Conservation (phyloP, 2,888 invertebrate genomes). For the Microplitis manilae region DNA sequence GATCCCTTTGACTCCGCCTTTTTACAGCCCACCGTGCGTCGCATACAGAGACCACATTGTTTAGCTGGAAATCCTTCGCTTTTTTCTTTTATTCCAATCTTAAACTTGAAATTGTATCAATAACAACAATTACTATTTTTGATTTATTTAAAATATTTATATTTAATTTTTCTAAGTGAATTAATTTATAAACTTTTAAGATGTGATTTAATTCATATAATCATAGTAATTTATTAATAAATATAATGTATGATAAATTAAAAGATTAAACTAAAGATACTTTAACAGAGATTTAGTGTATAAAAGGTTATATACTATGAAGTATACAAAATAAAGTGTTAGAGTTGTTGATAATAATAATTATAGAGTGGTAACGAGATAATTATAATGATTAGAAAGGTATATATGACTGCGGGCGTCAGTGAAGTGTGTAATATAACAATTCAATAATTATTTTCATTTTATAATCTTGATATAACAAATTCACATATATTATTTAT, state of each 20-base stretch:
- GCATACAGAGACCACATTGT: conserved; percentile 57
- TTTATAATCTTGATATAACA: neutral
- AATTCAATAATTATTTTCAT: conserved; percentile 9
- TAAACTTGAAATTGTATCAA: conserved; percentile 11
- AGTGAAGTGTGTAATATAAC: conserved; percentile 21
- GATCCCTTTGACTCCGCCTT: conserved; percentile 65
- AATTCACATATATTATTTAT: neutral
- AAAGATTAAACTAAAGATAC: conserved; percentile 12
- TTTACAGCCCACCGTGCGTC: conserved; percentile 57
- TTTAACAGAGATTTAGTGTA: conserved; percentile 30
- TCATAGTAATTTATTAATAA: neutral
- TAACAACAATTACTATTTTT: neutral
- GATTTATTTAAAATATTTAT: neutral
- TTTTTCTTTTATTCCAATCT: conserved; percentile 1
- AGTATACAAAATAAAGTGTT: conserved; percentile 18
- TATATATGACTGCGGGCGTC: neutral
- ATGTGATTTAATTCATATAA: neutral
- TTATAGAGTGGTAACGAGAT: conserved; percentile 21
- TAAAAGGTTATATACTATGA: conserved; percentile 7
- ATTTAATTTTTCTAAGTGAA: neutral
- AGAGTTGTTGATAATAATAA: conserved; percentile 13
- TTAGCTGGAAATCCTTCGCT: conserved; percentile 45
- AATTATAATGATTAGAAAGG: conserved; percentile 27
- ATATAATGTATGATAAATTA: neutral
- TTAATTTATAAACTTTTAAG: neutral